Percentiles rank a stretch among this genome's conserved stretches.
Conservation (phyloP, 2,888 invertebrate genomes). For the Thymelicus lineola region DNA sequence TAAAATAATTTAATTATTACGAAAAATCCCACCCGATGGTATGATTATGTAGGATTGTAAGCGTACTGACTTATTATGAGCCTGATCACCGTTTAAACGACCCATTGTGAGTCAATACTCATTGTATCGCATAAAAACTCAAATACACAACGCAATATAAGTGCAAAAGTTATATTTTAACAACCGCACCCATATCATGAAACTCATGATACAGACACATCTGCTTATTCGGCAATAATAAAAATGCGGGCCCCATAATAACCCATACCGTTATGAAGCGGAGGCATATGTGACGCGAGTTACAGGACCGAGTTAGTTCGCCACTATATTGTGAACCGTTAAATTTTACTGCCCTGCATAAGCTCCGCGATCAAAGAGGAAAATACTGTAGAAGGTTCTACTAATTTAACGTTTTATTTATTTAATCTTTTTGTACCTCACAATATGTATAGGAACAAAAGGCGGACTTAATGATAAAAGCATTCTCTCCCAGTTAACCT, state of each 20-base stretch:
- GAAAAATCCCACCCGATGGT: too few species aligned
- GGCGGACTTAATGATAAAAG: too few species aligned
- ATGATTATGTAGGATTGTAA: too few species aligned
- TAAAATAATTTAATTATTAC: too few species aligned
- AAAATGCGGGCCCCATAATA: slow-evolving; percentile 46
- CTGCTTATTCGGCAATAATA: slow-evolving; percentile 50
- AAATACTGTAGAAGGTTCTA: not conserved
- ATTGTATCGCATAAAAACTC: too few species aligned
- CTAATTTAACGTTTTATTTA: not conserved
- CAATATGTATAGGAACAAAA: too few species aligned
- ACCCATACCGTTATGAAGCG: slow-evolving; percentile 44
- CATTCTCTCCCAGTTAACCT: too few species aligned
- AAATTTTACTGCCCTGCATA: slow-evolving; percentile 77
- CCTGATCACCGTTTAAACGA: too few species aligned
- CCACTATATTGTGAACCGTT: slow-evolving; percentile 79
- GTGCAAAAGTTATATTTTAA: slow-evolving; percentile 15
- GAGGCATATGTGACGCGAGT: slow-evolving; percentile 51
- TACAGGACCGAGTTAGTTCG: slow-evolving; percentile 66
- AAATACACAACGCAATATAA: too few species aligned
- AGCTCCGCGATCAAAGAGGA: slow-evolving; percentile 58
- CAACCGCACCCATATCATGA: slow-evolving; percentile 12
- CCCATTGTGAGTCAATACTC: too few species aligned
- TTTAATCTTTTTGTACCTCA: too few species aligned
- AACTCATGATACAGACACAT: slow-evolving; percentile 17
- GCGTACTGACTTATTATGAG: too few species aligned